phyloP scores from a whole-genome alignment of 2,797 vertebrate genomes.

The Amniataba percoides region DNA sequence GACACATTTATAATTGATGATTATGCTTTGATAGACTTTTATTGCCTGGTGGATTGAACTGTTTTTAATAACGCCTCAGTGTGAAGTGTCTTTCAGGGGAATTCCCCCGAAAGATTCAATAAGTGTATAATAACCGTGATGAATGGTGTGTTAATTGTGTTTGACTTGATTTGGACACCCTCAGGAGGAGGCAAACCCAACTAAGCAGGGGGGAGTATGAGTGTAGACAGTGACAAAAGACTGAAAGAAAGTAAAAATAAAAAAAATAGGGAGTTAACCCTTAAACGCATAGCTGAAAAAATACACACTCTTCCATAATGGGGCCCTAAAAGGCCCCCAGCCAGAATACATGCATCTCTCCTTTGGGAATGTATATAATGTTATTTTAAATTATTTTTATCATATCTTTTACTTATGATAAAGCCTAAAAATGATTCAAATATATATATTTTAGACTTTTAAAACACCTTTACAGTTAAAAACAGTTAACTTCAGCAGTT shows the following conservation, averaged over 20 bases:
- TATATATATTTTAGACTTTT: no score
- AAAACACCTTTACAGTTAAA: no score
- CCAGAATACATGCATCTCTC: no score
- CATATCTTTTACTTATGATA: no score
- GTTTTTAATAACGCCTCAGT: conserved; percentile 68
- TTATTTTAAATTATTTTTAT: no score
- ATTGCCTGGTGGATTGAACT: conserved; percentile 59
- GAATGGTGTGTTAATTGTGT: conserved; percentile 52
- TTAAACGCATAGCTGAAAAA: no score
- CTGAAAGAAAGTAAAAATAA: not conserved
- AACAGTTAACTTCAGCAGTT: no score
- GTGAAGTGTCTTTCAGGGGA: conserved; percentile 40
- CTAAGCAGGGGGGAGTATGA: not conserved
- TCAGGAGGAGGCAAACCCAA: conserved; percentile 17
- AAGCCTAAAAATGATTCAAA: no score
- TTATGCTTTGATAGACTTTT: conserved; percentile 58
- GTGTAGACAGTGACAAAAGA: conserved; percentile 41
- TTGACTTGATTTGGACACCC: conserved; percentile 62
- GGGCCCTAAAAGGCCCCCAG: no score
- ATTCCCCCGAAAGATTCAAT: conserved; percentile 59
- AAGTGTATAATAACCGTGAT: conserved; percentile 65
- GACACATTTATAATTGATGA: conserved; percentile 60
- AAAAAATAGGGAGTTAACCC: not conserved
- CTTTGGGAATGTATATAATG: no score
- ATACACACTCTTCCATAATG: no score